Conservation (phyloP, 2,797 vertebrate genomes). For the Protosalanx chinensis region DNA sequence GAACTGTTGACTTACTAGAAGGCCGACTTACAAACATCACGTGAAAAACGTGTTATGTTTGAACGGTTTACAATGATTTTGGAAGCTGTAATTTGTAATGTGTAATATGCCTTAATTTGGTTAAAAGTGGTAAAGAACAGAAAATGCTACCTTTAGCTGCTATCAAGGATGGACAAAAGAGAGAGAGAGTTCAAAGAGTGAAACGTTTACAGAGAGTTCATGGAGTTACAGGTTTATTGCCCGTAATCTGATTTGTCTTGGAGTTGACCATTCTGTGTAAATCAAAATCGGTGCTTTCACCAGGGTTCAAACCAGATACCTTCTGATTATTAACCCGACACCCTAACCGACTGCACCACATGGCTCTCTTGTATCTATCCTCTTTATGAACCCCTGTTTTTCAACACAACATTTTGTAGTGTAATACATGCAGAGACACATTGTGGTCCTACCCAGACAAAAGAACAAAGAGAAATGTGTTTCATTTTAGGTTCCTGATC, state of each 20-base stretch:
- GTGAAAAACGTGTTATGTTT: constrained; percentile 22
- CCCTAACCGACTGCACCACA: no score
- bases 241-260: not conserved
- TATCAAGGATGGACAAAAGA: not conserved
- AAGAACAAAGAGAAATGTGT: not conserved
- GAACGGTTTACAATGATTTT: not conserved
- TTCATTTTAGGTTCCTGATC: constrained; percentile 76
- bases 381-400: not conserved
- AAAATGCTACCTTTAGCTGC: not conserved
- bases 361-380: not conserved
- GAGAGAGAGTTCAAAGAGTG: not conserved
- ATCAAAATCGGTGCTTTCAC: not conserved
- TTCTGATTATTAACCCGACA: no score
- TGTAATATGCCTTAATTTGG: not conserved
- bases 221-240: not conserved
- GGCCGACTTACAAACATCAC: constrained; percentile 17
- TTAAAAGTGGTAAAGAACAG: not conserved
- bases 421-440: not conserved
- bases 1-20: constrained; percentile 22
- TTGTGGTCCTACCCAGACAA: not conserved
- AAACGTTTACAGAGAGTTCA: not conserved
- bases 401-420: not conserved
- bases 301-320: no score
- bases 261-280: not conserved
- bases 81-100: not conserved